Conservation (phyloP, 2,113 vertebrate species). For the Poeciliopsis retropinna region DNA sequence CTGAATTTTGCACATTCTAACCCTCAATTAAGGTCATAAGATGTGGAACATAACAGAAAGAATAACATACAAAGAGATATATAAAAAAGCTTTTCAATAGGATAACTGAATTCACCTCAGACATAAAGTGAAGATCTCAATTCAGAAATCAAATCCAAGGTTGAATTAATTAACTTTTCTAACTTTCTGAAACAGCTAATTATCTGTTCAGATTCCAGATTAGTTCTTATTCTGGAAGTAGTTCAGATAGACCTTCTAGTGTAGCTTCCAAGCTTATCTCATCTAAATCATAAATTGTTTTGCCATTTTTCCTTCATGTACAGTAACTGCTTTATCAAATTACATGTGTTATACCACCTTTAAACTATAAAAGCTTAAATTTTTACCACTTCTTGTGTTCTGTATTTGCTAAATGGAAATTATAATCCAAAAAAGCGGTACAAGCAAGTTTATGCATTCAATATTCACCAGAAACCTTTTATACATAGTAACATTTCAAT, state of each 20-base stretch:
- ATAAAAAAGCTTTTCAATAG: background rate
- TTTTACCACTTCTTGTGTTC: background rate
- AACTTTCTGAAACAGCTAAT: background rate
- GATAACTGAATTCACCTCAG: background rate
- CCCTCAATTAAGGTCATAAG: background rate
- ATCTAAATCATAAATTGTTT: background rate
- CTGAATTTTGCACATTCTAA: background rate
- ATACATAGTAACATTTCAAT: too few relatives aligned
- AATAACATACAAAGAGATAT: too few relatives aligned
- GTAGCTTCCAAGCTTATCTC: background rate
- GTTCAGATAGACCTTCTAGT: background rate
- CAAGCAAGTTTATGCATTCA: too few relatives aligned
- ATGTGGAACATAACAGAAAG: too few relatives aligned
- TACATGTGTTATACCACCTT: background rate
- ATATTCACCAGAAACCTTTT: too few relatives aligned
- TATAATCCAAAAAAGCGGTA: too few relatives aligned
- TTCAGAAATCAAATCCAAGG: background rate
- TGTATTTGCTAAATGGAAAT: background rate
- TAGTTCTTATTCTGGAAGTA: background rate
- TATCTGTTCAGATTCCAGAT: background rate
- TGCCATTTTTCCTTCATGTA: background rate
- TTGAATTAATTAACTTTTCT: background rate
- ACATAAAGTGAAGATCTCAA: background rate
- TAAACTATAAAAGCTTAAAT: background rate
- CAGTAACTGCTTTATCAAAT: background rate